Conservation (phyloP, 1,140 invertebrate genomes). For the Brachionus plicatilis region DNA sequence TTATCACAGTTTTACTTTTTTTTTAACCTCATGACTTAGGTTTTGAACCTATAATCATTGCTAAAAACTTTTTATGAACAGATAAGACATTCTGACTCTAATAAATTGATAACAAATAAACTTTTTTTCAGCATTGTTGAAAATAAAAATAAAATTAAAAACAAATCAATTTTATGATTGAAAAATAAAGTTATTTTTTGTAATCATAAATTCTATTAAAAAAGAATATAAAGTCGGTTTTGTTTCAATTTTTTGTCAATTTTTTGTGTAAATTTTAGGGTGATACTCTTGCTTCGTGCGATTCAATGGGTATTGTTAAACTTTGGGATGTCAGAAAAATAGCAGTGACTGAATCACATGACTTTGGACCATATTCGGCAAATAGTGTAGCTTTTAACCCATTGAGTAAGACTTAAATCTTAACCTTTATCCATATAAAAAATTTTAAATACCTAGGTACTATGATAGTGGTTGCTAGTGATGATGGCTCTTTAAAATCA, state of each 20-base stretch:
- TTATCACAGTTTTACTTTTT: no score
- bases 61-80: no score
- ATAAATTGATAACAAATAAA: no score
- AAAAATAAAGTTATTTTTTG: no score
- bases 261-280: slow-evolving; percentile 44
- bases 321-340: slow-evolving; percentile 55
- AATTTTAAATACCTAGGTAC: slow-evolving; percentile 43
- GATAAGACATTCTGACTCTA: no score
- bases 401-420: slow-evolving; percentile 44
- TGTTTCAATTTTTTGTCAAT: neutral
- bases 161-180: no score
- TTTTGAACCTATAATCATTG: no score
- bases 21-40: no score
- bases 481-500: slow-evolving; percentile 53
- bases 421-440: neutral
- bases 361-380: slow-evolving; percentile 53
- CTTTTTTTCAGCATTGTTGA: no score
- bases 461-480: slow-evolving; percentile 50
- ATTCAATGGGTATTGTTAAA: slow-evolving; percentile 54
- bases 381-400: slow-evolving; percentile 55
- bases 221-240: no score
- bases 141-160: no score
- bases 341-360: slow-evolving; percentile 45
- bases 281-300: slow-evolving; percentile 55
- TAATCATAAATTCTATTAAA: no score